Evolutionary conservation across 2,888 invertebrate genomes (phyloP), one percentile per base, ranked within the genome.

Genomic region (Gordius sp.): DNA sequence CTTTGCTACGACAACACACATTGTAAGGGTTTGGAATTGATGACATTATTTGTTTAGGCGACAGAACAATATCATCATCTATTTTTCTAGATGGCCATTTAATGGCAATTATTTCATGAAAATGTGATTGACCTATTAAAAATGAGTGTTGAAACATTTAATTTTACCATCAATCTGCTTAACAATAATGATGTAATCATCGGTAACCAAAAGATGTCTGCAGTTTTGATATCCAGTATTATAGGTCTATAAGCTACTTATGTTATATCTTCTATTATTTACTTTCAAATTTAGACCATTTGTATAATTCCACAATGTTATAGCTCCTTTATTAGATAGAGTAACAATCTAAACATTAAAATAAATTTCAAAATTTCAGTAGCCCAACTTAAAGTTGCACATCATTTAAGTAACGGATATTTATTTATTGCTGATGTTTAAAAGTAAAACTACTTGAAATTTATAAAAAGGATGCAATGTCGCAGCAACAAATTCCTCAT

Each of bases 301-400:
- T n/a, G 47, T 47, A 47, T 47, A 47, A 47, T 47, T 47, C 47
- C 47, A 47, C 20, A 47, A 47, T 4, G 47, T n/a, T 47, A 47
- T 47, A n/a, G 8, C 20, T n/a, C 47, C 47, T n/a, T 4, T 47
- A 47, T 47, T 47, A n/a, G 16, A 18, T 4, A 47, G 8, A 18
- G 47, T 47, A 8, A 47, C 20, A 4, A 47, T n/a, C 47, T 47
- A n/a, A 47, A 4, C 4, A 4, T n/a, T 13, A 33, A 13, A 33
- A 33, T 33, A 13, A 33, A 33, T 13, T 33, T 13, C 39, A 33
- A n/a, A 8, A 47, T 18, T 47, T n/a, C n/a, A n/a, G n/a, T n/a
- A n/a, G n/a, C n/a, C n/a, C n/a, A n/a, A n/a, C n/a, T n/a, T n/a
- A n/a, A n/a, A n/a, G n/a, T n/a, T n/a, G n/a, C n/a, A n/a, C n/a